These are phyloP conservation scores for Semnornis frantzii DNA, from an alignment of 2,113 vertebrate species.

Conservation along the genomic window DNA sequence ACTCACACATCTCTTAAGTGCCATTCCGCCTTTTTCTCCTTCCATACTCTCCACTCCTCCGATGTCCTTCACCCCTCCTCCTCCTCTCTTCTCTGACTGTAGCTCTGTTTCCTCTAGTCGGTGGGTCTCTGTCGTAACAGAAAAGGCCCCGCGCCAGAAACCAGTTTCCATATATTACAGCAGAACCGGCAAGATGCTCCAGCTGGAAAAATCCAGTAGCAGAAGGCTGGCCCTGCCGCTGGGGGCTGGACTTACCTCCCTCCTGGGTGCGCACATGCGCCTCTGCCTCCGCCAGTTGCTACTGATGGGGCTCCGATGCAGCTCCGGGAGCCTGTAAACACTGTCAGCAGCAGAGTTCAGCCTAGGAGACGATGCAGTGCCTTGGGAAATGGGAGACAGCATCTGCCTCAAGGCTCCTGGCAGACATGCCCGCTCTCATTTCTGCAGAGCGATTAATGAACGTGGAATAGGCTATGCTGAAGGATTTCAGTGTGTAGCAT, in stretches of 20 bases:
- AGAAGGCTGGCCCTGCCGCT: neutral
- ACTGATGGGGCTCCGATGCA: neutral
- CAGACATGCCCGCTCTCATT: neutral
- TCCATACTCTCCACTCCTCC: neutral
- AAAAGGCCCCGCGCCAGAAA: slow-evolving; percentile 54
- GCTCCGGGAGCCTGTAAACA: neutral
- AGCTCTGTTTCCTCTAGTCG: neutral
- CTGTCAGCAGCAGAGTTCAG: neutral
- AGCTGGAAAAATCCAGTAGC: slow-evolving; percentile 70
- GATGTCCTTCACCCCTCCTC: neutral
- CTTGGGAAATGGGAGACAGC: neutral
- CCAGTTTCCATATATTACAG: slow-evolving; percentile 51
- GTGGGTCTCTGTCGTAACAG: slow-evolving; percentile 33
- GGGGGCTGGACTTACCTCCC: slow-evolving; percentile 26
- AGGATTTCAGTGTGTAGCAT: neutral
- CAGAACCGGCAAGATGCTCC: slow-evolving; percentile 14
- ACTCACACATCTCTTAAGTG: neutral
- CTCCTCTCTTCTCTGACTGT: slow-evolving; percentile 4
- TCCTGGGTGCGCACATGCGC: neutral
- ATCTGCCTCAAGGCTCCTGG: neutral
- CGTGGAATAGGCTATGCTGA: neutral
- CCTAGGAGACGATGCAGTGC: neutral
- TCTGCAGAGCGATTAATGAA: neutral
- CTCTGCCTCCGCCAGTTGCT: neutral
- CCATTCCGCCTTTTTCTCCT: slow-evolving; percentile 2